A percentile compares a stretch with the other conserved stretches of the same genome.
These are phyloP conservation scores for Pteronotus mesoamericanus DNA, from an alignment of 2,797 vertebrate species.

Conservation along the genomic window DNA sequence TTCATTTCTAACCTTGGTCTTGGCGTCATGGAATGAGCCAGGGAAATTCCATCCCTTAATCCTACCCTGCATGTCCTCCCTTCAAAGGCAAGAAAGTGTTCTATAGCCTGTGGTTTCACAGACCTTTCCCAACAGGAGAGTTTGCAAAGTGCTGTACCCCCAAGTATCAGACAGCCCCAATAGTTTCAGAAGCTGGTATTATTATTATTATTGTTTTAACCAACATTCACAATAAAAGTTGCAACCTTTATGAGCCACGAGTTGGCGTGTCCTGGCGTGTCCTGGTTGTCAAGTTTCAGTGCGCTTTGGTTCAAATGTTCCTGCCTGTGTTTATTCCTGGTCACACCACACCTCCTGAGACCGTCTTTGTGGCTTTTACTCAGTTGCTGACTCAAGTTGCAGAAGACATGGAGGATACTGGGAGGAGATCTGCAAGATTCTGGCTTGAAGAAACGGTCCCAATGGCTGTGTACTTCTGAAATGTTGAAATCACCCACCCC, in stretches of 20 bases:
- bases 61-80: constrained; percentile 1
- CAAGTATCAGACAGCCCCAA: background rate
- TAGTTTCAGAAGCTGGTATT: constrained; percentile 32
- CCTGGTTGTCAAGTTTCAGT: constrained; percentile 79
- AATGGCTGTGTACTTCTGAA: background rate
- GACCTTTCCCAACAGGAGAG: background rate
- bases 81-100: constrained; percentile 13
- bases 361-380: constrained; percentile 53
- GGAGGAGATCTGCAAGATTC: background rate
- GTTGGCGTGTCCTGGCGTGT: constrained; percentile 77
- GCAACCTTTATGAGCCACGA: constrained; percentile 78
- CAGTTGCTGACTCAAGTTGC: constrained; percentile 39
- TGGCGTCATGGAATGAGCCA: constrained; percentile 51
- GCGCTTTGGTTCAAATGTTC: constrained; percentile 80
- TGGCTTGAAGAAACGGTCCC: background rate
- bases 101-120: background rate
- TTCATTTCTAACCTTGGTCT: constrained; percentile 62
- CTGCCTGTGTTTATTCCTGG: constrained; percentile 81
- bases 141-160: background rate
- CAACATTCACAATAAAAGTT: constrained; percentile 75
- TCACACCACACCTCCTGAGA: constrained; percentile 66
- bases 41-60: constrained; percentile 50
- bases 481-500: background rate
- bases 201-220: constrained; percentile 56
- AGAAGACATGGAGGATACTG: background rate